These are phyloP conservation scores for Notarius quadriscutis DNA, from an alignment of 2,113 vertebrate genomes.

Conservation along the genomic window DNA sequence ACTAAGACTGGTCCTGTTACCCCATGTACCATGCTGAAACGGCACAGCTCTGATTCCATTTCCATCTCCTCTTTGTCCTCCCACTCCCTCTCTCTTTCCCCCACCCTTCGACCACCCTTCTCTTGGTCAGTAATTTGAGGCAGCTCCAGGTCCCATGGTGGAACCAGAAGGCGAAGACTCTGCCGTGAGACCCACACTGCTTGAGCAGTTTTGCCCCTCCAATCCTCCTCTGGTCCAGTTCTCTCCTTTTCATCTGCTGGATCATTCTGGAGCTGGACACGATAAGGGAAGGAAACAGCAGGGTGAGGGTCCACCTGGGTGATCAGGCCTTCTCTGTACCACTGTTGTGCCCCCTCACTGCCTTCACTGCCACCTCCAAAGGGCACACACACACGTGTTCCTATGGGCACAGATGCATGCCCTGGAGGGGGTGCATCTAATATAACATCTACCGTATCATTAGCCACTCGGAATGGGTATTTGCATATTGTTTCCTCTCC, in stretches of 20 bases:
- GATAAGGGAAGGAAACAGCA: constrained; percentile 79
- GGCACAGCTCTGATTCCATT: constrained; percentile 78
- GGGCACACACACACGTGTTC: constrained; percentile 79
- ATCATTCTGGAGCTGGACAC: constrained; percentile 74
- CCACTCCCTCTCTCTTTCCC: constrained; percentile 65
- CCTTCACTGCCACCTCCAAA: constrained; percentile 68
- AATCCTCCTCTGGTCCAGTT: constrained; percentile 51
- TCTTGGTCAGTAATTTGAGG: constrained; percentile 62
- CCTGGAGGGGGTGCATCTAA: constrained; percentile 79
- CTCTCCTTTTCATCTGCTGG: constrained; percentile 55
- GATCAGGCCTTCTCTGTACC: constrained; percentile 81
- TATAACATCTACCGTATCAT: constrained; percentile 75
- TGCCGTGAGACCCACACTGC: constrained; percentile 82
- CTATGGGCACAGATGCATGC: constrained; percentile 71
- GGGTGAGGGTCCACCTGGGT: constrained; percentile 81
- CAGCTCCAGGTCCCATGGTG: constrained; percentile 79
- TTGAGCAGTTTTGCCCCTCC: constrained; percentile 60
- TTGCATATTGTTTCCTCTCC: constrained; percentile 78
- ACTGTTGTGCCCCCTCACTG: constrained; percentile 66
- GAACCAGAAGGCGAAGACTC: constrained; percentile 81
- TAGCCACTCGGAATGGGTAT: constrained; percentile 75
- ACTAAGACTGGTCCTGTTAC: constrained; percentile 56
- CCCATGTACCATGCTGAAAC: constrained; percentile 74
- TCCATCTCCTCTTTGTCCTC: constrained; percentile 73
- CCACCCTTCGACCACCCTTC: constrained; percentile 58